phyloP scores from a whole-genome alignment of 2,888 invertebrate genomes.

The Pristionchus exspectatus region DNA sequence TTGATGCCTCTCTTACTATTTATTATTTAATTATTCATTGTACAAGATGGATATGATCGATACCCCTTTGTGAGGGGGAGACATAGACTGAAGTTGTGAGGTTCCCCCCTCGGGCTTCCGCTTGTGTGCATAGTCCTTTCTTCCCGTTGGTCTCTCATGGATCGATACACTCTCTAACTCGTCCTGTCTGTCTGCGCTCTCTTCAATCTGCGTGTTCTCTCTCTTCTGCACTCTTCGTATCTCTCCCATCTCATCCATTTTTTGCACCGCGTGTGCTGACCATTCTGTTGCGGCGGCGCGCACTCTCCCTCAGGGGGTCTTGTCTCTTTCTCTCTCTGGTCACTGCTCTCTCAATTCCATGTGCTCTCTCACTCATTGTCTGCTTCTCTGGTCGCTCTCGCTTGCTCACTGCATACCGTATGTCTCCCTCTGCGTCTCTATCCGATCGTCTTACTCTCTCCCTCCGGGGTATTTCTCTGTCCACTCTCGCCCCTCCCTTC shows the following conservation, averaged over 20 bases:
- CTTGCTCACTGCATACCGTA: not conserved
- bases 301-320: constrained; percentile 31
- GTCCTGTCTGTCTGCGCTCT: not conserved
- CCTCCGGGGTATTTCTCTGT: not conserved
- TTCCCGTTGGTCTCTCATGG: not conserved
- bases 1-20: not conserved
- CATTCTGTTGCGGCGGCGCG: constrained; percentile 47
- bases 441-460: constrained; percentile 9
- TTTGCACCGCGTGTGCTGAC: constrained; percentile 50
- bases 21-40: not conserved
- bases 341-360: constrained; percentile 13
- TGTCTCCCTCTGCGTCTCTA: not conserved
- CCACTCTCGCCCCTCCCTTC: not conserved
- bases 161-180: constrained; percentile 16
- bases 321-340: not conserved
- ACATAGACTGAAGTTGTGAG: not conserved
- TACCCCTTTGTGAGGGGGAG: not conserved
- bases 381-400: constrained; percentile 37
- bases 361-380: not conserved
- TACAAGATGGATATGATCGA: not conserved
- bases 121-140: constrained; percentile 24
- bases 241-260: not conserved
- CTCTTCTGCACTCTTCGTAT: not conserved
- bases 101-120: not conserved
- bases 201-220: no score